Base-by-base conservation (phyloP, 92 coral and sea anemone species). In the Porites divaricata region DNA sequence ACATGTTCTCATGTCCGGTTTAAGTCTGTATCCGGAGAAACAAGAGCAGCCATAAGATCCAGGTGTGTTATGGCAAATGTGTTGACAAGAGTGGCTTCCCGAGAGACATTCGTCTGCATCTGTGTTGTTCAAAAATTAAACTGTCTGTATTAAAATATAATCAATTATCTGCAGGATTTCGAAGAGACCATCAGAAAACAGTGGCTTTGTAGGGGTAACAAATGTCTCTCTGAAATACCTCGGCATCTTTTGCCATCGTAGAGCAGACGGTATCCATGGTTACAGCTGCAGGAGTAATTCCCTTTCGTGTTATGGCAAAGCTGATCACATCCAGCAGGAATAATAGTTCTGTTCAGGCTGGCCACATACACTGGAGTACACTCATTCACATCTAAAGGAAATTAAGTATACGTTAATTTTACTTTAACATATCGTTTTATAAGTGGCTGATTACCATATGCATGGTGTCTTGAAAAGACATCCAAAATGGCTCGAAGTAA, bases 21-120 rank as follows among this genome's bases (percentile, higher is more conserved):
- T 54, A 41, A 80, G 74, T 54, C 20, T 78, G 78, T 61, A 89
- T 26, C 93, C 93, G 23, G 28, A 16, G 19, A 71, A 75, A 83
- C 89, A 85, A 48, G 72, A 73, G 52, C 89, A 85, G 14, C 54
- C 57, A 61, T 85, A 85, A 26, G 78, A 56, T 7, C 91, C 91
- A 12, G 28, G 58, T n/a, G 50, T 53, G 59, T 87, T 87, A 72
- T 81, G 63, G 58, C 91, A 87, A n/a, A 52, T 74, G 76, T 87
- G 91, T 49, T 77, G 53, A 23, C 91, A 85, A 10, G 63, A 50
- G 19, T 78, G 89, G 10, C 53, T n/a, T 49, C 80, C 74, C 28
- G 63, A 13, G 2, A 1, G 20, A 54, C 89, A 78, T 80, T 85
- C 89, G 73, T 85, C 12, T 13, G 25, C 49, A 35, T 67, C 49